Percentiles rank a stretch among this genome's conserved stretches.
Evolutionary conservation across 2,888 invertebrate species (phyloP).

Genomic region (Zygaena filipendulae): DNA sequence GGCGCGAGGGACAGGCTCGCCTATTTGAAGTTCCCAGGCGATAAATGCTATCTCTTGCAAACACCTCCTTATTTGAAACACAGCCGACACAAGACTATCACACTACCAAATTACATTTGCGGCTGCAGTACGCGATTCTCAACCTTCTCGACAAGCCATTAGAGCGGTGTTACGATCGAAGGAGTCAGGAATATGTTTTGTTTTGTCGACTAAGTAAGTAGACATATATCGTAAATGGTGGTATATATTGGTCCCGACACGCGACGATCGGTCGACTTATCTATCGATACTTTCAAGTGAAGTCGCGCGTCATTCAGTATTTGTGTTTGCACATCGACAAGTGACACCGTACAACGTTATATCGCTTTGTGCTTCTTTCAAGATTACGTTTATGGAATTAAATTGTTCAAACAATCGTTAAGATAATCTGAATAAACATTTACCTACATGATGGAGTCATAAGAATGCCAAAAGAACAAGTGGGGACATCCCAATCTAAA

Average conservation of each 20-base stretch:
- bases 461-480: too few relatives aligned
- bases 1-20: slow-evolving; percentile 48
- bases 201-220: too few relatives aligned
- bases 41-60: slow-evolving; percentile 62
- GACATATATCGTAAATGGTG: too few relatives aligned
- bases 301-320: slow-evolving; percentile 51
- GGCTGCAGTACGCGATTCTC: too few relatives aligned
- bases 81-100: slow-evolving; percentile 33
- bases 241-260: slow-evolving; percentile 34
- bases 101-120: slow-evolving; percentile 15
- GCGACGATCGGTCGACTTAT: slow-evolving; percentile 39
- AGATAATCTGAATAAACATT: too few relatives aligned
- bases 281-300: slow-evolving; percentile 53
- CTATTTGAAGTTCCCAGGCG: slow-evolving; percentile 66
- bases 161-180: slow-evolving; percentile 9
- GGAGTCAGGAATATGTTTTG: too few relatives aligned
- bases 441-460: too few relatives aligned
- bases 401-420: too few relatives aligned
- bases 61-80: slow-evolving; percentile 60
- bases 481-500: too few relatives aligned
- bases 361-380: too few relatives aligned
- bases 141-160: slow-evolving; percentile 16
- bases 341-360: slow-evolving; percentile 44
- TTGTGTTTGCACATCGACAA: slow-evolving; percentile 46
- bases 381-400: too few relatives aligned